Conservation (phyloP, 2,113 vertebrate genomes). For the Chamaetylas fuelleborni region DNA sequence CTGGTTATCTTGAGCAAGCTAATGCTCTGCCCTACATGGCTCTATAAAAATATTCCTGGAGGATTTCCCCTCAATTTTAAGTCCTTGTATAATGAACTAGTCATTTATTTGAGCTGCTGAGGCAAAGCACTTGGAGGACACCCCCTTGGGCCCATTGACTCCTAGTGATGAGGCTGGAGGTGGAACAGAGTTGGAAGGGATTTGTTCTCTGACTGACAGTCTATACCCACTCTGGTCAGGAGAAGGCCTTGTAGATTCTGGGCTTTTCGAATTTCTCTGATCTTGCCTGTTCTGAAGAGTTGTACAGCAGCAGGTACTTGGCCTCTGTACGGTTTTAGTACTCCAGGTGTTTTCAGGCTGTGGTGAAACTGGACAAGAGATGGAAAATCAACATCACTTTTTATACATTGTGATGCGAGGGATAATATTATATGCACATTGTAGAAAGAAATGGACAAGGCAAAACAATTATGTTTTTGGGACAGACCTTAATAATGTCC, state of each 20-base stretch:
- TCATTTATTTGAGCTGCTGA: background rate
- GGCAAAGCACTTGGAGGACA: background rate
- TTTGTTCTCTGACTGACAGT: background rate
- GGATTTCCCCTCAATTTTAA: background rate
- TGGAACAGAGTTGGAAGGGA: background rate
- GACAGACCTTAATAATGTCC: background rate
- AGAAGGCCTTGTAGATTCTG: background rate
- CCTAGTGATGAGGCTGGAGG: background rate
- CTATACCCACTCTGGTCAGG: background rate
- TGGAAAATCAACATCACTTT: background rate
- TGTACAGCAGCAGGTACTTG: background rate
- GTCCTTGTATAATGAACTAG: background rate
- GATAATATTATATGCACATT: background rate
- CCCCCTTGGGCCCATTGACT: background rate
- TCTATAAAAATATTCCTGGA: background rate
- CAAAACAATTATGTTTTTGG: background rate
- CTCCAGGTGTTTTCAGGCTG: background rate
- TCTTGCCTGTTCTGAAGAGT: background rate
- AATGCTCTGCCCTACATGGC: background rate
- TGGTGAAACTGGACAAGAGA: background rate
- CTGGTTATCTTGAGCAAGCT: background rate
- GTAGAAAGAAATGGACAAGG: background rate
- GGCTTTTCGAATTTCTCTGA: background rate
- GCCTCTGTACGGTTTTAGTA: background rate
- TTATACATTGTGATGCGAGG: background rate